phyloP scores from a whole-genome alignment of 2,113 vertebrate genomes.

The Gavialis gangeticus region DNA sequence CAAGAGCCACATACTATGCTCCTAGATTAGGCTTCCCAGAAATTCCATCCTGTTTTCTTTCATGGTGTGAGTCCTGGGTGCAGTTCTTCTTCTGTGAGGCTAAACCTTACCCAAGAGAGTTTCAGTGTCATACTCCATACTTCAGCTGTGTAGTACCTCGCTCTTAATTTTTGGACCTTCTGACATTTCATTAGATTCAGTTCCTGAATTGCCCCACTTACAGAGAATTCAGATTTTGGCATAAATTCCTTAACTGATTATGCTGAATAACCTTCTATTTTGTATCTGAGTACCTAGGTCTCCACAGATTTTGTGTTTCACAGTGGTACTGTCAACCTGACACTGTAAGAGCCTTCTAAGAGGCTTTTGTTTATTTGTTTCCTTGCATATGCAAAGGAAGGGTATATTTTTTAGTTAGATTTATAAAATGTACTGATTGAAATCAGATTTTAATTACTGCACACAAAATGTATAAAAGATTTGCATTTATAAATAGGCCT shows the following conservation, averaged over 20 bases:
- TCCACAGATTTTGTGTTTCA: neutral
- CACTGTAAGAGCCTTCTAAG: neutral
- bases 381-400: slow-evolving; percentile 15
- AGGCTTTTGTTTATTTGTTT: slow-evolving; percentile 29
- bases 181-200: neutral
- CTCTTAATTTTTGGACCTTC: neutral
- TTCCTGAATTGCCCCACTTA: neutral
- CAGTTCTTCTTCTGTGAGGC: neutral
- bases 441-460: neutral
- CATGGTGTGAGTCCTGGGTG: neutral
- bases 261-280: neutral
- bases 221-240: neutral
- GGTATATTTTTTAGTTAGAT: slow-evolving; percentile 19
- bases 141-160: neutral
- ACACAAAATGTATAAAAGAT: no score
- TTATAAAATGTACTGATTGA: slow-evolving; percentile 20
- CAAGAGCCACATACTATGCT: neutral
- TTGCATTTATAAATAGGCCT: neutral
- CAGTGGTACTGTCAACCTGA: neutral
- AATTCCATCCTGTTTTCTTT: neutral
- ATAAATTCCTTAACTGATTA: neutral
- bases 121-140: neutral
- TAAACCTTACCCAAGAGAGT: neutral
- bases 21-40: neutral
- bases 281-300: neutral